Base-by-base conservation (phyloP, 2,797 vertebrate genomes). In the Anguilla anguilla region DNA sequence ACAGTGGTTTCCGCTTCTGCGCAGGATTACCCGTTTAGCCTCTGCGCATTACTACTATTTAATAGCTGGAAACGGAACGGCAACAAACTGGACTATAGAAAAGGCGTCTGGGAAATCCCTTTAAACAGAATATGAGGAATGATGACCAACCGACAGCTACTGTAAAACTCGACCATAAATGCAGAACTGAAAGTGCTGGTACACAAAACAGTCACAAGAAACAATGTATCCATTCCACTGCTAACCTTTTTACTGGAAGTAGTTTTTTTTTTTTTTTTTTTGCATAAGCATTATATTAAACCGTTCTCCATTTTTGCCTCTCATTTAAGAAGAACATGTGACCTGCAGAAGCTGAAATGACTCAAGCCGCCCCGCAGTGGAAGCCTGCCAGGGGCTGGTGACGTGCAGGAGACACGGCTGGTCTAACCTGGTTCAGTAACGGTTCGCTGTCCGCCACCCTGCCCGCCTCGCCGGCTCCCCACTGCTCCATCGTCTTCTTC, bases 351-450 rank as follows among this genome's bases (percentile, higher is more conserved):
- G 67, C 2, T 1, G n/a, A 31, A 82, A 81, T 86, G 85, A 86
- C 86, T 90, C 86, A 87, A 87, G 77, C 25, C 49, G 31, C 57
- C 59, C 31, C 13, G 22, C 43, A 82, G 64, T n/a, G 74, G 69
- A 86, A 53, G 64, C 31, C 25, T 22, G 31, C 25, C 72, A 51
- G 39, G 25, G 43, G 28, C n/a, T 0, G 53, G 9, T 79, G 46
- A 49, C 13, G 5, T 17, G 55, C 77, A 31, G 87, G 83, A 51
- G 85, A 11, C 25, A 1, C 43, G n/a, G 59, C 53, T 88, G 85
- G 22, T 53, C 49, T 85, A 93, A 96, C 96, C 94, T 95, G 94
- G 4, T 89, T 92, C 53, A 83, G 59, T 55, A 89, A 61, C 49
- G 53, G 51, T 11, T 72, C 57, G 67, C 10, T 83, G 3, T 92